Evolutionary conservation across 2,888 invertebrate genomes (phyloP), one percentile per base, ranked within the genome.

Genomic region (Caenorhabditis doughertyi): DNA sequence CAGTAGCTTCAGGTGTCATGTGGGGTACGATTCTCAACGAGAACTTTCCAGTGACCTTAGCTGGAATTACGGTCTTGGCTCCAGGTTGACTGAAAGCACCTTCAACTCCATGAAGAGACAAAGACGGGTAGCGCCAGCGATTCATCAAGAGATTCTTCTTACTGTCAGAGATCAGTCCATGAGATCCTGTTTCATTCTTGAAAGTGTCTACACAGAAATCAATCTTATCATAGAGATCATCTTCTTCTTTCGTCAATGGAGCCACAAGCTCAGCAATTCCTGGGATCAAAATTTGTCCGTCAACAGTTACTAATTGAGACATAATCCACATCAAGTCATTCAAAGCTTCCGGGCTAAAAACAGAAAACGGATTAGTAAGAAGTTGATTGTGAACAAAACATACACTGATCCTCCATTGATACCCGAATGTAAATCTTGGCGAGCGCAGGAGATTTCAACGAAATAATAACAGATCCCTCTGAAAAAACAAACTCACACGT

Each of bases 1-100:
- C 95, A n/a, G 97, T 95, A 89, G 95, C 94, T 51, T 81, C 80
- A 4, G 80, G 76, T 13, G 79, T 83, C 94, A 97, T 97, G 92
- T 98, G 94, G 0, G 98, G 98, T n/a, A 99, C 98, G 88, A 97
- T 94, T 70, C 99, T 95, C 86, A 99, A 95, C 0, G 98, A 98
- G 93, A 99, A 99, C 93, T 99, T 99, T 25, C 98, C 98, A 89
- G 95, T 95, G 0, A 98, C 97, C 79, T 87, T 88, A 16, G 85
- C 83, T 7, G 86, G 85, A 60, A 88, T 88, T 27, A 88, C 87
- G 3, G 98, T 98, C 92, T 98, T 98, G 23, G 95, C 95, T 16
- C 98, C 98, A 0, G 95, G 94, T 85, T 96, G 97, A 92, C 95
- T 95, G 92, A 97, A 97, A 7, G 98, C 98, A 32, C 94, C 97